Conservation (phyloP, 2,888 invertebrate species). For the Frankliniella fusca region DNA sequence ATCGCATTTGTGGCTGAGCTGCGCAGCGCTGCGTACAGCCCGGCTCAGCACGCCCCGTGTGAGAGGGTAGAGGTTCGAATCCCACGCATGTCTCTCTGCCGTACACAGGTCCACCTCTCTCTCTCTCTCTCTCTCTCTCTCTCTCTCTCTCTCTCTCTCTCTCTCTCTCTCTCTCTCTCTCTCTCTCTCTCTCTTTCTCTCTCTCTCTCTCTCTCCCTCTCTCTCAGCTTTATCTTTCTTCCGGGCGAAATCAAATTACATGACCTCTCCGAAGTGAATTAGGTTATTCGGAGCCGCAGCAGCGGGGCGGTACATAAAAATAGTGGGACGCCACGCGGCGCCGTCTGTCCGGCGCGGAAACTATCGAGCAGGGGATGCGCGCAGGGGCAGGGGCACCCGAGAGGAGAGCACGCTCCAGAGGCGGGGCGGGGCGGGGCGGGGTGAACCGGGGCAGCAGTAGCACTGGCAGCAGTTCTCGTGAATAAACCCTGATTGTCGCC, state of each 20-base stretch:
- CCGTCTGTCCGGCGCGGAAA: no score
- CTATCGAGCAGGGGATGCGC: no score
- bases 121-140: constrained; percentile 44
- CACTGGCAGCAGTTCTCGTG: background rate
- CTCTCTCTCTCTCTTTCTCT: constrained; percentile 35
- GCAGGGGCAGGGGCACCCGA: no score
- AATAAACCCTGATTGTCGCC: background rate
- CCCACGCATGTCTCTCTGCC: no score
- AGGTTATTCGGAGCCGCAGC: no score
- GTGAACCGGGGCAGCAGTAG: background rate
- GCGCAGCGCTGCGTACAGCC: background rate
- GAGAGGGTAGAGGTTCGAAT: background rate
- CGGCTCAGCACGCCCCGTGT: background rate
- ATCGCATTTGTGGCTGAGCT: constrained; percentile 21
- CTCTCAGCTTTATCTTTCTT: background rate
- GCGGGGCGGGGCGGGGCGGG: background rate
- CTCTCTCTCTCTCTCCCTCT: constrained; percentile 36
- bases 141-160: constrained; percentile 35
- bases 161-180: constrained; percentile 35
- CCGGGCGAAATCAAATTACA: no score
- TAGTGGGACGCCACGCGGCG: no score
- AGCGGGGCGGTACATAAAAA: no score
- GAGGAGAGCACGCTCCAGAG: background rate
- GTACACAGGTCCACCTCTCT: no score
- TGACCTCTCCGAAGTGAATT: no score